Conservation (phyloP, 2,888 invertebrate genomes). For the Sphinx pinastri region DNA sequence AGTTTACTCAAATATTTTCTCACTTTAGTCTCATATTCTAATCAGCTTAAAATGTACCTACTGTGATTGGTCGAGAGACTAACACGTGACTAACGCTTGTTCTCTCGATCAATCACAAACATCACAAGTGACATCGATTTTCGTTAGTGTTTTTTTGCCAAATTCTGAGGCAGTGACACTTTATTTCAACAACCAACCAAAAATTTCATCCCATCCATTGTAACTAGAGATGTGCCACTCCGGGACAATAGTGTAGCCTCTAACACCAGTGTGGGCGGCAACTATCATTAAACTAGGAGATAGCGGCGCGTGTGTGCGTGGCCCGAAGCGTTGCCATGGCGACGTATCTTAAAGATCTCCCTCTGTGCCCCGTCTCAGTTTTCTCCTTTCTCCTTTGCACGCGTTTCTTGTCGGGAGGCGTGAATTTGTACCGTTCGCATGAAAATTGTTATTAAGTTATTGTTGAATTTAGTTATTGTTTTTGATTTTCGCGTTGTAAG, state of each 20-base stretch:
- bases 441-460: slow-evolving; percentile 30
- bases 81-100: too few species aligned
- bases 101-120: too few species aligned
- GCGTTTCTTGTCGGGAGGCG: slow-evolving; percentile 81
- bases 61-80: too few species aligned
- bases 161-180: too few species aligned
- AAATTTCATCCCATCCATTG: too few species aligned
- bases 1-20: too few species aligned
- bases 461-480: background rate
- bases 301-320: slow-evolving; percentile 59
- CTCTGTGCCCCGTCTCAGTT: slow-evolving; percentile 79
- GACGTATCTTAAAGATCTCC: slow-evolving; percentile 84
- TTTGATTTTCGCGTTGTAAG: background rate
- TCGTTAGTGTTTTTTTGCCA: too few species aligned
- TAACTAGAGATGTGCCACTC: slow-evolving; percentile 5
- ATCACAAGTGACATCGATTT: too few species aligned
- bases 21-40: too few species aligned
- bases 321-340: slow-evolving; percentile 74
- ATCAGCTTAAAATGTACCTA: too few species aligned
- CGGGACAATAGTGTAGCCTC: slow-evolving; percentile 44
- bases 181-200: too few species aligned
- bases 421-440: slow-evolving; percentile 69
- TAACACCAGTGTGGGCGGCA: slow-evolving; percentile 52
- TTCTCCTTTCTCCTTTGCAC: slow-evolving; percentile 83
- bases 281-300: slow-evolving; percentile 62